Evolutionary conservation across 2,113 vertebrate species (phyloP), one percentile per base, ranked within the genome.

Genomic region (Mirza zaza): DNA sequence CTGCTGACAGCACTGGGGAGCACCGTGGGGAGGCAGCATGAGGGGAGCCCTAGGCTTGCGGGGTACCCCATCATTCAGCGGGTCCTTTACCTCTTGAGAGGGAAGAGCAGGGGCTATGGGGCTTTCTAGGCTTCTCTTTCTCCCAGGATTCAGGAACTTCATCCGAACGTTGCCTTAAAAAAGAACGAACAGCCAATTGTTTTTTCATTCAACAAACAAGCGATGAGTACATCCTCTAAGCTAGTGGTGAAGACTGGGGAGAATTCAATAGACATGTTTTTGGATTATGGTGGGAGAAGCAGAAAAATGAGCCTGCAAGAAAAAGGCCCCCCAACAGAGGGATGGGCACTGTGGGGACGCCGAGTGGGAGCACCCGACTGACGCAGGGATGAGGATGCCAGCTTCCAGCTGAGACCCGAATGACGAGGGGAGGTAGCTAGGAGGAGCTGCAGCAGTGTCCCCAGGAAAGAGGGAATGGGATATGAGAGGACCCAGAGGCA

Each of bases 41-140:
- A 39, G 39, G 8, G 70, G 55, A 15, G 29, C 63, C 70, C 20
- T 3, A 25, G 81, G 45, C 0, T 0, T 32, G 27, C 25, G 45
- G 29, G 34, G 48, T 32, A 36, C 36, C 20, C 45, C 39, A 9
- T 25, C 25, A 8, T 18, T 95, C 42, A n/a, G 15, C 15, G 32
- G 10, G 20, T 42, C 59, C 29, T 71, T 52, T 45, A n/a, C 14
- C 29, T 61, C 68, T 77, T 87, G 32, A 67, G n/a, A 52, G 50
- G 25, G 42, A 89, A 79, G 45, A 75, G 6, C 48, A 91, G 71
- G 23, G 25, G 12, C n/a, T 75, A 39, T 32, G 17, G 17, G 50
- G 10, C 68, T 63, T 17, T 21, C 8, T 10, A 50, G n/a, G 34
- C 17, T 9, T 81, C 52, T 39, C 5, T 18, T 7, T 89, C 14